These are phyloP conservation scores for Chelon labrosus DNA, from an alignment of 2,797 vertebrate genomes.

Conservation along the genomic window DNA sequence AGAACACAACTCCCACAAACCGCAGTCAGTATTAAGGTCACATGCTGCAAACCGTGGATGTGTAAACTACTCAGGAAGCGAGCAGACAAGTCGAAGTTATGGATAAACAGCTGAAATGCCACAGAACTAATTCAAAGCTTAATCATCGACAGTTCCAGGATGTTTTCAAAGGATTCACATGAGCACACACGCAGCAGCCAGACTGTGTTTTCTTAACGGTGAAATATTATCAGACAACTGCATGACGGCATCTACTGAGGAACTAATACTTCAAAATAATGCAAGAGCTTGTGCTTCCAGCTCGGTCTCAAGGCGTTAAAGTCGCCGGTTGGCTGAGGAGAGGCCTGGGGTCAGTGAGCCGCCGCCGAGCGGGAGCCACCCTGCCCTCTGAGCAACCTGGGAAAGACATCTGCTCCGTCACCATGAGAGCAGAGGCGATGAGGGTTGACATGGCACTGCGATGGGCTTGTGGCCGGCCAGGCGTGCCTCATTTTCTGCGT, in stretches of 20 bases:
- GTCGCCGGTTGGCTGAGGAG: slow-evolving; percentile 52
- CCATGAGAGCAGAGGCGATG: slow-evolving; percentile 44
- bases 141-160: slow-evolving; percentile 8
- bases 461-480: slow-evolving; percentile 51
- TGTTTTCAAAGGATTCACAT: not conserved
- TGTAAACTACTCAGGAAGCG: not conserved
- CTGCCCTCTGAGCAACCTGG: slow-evolving; percentile 52
- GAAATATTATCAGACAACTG: slow-evolving; percentile 5
- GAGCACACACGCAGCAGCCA: not conserved
- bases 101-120: slow-evolving; percentile 6
- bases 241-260: slow-evolving; percentile 5
- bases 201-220: slow-evolving; percentile 7
- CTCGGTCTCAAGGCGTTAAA: slow-evolving; percentile 37
- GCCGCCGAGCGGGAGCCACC: slow-evolving; percentile 56
- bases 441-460: slow-evolving; percentile 46
- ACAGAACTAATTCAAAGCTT: not conserved
- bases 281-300: slow-evolving; percentile 26
- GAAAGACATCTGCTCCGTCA: slow-evolving; percentile 61
- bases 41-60: not conserved
- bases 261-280: slow-evolving; percentile 30
- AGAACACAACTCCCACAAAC: not conserved
- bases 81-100: not conserved
- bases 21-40: not conserved
- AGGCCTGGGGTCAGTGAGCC: slow-evolving; percentile 51
- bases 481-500: slow-evolving; percentile 51